Percentiles rank a stretch among this genome's conserved stretches.
phyloP scores from a whole-genome alignment of 2,113 vertebrate genomes.

The Naja naja region DNA sequence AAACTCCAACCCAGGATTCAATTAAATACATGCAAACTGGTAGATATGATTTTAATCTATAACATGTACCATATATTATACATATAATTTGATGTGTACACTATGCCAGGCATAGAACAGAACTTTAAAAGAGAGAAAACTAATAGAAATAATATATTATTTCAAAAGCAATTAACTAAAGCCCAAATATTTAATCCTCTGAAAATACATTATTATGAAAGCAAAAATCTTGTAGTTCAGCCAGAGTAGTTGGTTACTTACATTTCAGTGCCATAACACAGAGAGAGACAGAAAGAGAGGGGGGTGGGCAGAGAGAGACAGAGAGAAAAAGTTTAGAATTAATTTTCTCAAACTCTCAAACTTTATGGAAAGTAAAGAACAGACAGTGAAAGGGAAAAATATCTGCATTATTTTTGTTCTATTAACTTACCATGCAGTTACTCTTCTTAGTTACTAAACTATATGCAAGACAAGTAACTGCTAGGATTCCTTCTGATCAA shows the following conservation, averaged over 20 bases:
- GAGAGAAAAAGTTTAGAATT: background rate
- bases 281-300: background rate
- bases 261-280: background rate
- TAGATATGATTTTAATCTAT: background rate
- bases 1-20: background rate
- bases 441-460: background rate
- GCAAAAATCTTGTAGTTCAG: background rate
- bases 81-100: background rate
- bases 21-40: background rate
- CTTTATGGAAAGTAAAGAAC: background rate
- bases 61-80: too few relatives aligned
- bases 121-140: background rate
- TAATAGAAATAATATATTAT: background rate
- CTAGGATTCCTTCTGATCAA: too few relatives aligned
- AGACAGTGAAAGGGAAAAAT: background rate
- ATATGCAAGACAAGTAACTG: background rate
- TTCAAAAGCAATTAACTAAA: background rate
- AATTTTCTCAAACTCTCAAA: background rate
- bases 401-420: background rate
- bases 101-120: background rate
- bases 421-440: background rate
- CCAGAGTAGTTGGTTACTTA: background rate
- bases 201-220: background rate
- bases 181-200: background rate
- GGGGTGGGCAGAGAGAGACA: fast-evolving